Conservation (phyloP, 2,797 vertebrate genomes). For the Pygocentrus nattereri region DNA sequence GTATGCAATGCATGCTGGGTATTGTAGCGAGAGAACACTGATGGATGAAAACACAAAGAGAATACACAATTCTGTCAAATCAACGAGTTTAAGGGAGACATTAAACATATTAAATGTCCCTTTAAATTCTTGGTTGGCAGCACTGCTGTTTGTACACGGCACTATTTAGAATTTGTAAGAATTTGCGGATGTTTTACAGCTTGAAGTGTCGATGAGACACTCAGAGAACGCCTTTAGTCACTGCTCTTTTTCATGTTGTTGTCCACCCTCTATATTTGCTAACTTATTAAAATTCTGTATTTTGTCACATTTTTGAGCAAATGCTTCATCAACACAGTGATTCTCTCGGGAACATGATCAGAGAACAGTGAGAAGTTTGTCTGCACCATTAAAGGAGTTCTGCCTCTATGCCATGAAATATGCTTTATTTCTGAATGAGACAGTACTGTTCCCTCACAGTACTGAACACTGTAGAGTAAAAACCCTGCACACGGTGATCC, state of each 20-base stretch:
- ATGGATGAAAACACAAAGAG: too few relatives aligned
- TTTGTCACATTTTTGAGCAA: conserved; percentile 5
- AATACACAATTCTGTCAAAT: too few relatives aligned
- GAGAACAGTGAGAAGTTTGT: not conserved
- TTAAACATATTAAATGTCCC: too few relatives aligned
- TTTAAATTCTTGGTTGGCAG: too few relatives aligned
- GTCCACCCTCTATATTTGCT: not conserved
- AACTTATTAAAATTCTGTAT: not conserved
- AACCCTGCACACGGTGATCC: not conserved
- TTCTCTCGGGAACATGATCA: conserved; percentile 29
- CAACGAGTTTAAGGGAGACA: too few relatives aligned
- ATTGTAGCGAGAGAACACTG: too few relatives aligned
- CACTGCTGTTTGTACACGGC: not conserved
- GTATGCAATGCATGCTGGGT: too few relatives aligned
- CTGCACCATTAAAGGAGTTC: conserved; percentile 32
- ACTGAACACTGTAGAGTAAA: not conserved
- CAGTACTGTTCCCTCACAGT: conserved; percentile 1
- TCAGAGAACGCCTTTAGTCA: not conserved
- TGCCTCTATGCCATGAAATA: conserved; percentile 5
- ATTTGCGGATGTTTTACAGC: not conserved
- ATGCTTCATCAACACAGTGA: conserved; percentile 31
- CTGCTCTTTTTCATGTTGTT: not conserved
- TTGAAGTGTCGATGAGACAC: not conserved
- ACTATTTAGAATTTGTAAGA: not conserved
- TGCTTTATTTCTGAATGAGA: not conserved